Conservation (phyloP, 2,113 vertebrate species). For the Apeltes quadracus region DNA sequence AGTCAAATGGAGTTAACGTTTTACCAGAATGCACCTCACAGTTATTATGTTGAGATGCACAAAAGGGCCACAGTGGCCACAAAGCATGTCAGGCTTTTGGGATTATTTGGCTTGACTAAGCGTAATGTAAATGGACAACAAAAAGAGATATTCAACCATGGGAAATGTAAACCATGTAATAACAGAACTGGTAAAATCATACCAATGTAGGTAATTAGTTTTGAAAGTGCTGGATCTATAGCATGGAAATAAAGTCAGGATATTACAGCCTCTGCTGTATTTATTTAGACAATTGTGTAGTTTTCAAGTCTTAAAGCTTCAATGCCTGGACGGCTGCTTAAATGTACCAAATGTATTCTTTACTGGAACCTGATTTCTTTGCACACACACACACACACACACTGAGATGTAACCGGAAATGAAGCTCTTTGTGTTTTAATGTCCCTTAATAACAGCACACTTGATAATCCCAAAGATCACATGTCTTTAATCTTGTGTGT, state of each 20-base stretch:
- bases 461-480: conserved; percentile 24
- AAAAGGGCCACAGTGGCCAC: not conserved
- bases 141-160: not conserved
- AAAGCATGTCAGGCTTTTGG: not conserved
- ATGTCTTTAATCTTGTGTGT: conserved; percentile 34
- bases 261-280: not conserved
- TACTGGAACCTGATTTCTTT: not conserved
- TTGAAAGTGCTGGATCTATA: not conserved
- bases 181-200: not conserved
- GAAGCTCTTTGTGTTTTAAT: conserved; percentile 1
- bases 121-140: not conserved
- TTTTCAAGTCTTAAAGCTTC: not conserved
- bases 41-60: not conserved
- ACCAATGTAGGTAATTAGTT: not conserved
- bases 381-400: not conserved
- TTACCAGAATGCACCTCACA: not conserved
- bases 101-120: not conserved
- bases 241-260: not conserved
- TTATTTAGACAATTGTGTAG: not conserved
- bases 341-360: not conserved
- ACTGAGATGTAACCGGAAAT: conserved; percentile 21
- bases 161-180: not conserved
- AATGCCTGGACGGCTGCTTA: not conserved
- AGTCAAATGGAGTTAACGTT: not conserved
- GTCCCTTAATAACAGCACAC: conserved; percentile 33